phyloP scores from a whole-genome alignment of 2,113 vertebrate genomes.

The Rhinolophus sinicus region DNA sequence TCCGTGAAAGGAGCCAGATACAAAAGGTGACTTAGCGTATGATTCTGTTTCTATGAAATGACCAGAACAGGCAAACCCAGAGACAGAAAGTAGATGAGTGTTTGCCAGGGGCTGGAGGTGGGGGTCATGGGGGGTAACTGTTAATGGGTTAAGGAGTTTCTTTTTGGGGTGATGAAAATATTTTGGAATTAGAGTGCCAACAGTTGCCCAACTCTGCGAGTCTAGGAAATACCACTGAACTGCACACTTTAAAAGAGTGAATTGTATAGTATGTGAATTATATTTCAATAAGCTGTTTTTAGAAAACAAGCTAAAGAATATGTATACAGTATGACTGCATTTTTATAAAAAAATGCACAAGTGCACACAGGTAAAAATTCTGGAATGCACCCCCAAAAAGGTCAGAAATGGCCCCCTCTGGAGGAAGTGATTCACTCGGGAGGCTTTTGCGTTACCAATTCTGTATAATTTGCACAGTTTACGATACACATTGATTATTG shows the following conservation, averaged over 20 bases:
- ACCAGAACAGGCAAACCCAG: neutral
- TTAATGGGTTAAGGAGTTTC: neutral
- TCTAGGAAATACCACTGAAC: neutral
- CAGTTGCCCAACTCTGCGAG: neutral
- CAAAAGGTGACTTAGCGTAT: neutral
- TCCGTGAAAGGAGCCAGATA: neutral
- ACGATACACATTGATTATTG: neutral
- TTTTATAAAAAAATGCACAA: neutral
- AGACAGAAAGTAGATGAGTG: neutral
- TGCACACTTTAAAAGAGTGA: neutral
- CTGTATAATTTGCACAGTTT: neutral
- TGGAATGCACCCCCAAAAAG: neutral
- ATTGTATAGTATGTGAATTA: neutral
- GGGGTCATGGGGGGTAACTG: rapidly evolving
- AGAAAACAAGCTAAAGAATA: neutral
- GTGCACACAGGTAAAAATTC: neutral
- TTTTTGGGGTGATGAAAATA: neutral
- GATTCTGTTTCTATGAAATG: neutral
- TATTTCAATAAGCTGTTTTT: neutral
- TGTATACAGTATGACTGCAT: neutral
- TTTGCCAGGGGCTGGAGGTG: neutral
- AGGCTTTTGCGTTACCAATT: neutral
- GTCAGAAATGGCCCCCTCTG: neutral
- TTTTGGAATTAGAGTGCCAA: no score
- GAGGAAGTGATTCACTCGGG: neutral